Conservation (phyloP, 1,140 invertebrate genomes). For the Lepidotrigona ventralis region DNA sequence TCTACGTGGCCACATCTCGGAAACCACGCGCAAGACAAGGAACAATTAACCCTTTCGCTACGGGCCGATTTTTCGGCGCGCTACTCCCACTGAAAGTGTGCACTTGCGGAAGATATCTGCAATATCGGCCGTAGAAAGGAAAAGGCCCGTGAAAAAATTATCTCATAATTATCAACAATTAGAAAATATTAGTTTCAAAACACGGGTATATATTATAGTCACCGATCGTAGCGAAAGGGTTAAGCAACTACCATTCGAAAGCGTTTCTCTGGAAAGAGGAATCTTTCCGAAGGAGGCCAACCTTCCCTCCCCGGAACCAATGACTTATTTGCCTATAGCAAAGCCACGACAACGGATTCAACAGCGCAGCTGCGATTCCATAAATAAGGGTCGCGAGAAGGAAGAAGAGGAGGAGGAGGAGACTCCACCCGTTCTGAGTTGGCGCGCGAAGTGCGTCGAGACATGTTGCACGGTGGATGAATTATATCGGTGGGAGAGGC, state of each 20-base stretch:
- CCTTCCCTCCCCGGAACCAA: too few species aligned
- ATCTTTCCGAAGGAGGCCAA: not conserved
- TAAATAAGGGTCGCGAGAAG: constrained; percentile 72
- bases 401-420: not conserved
- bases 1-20: too few species aligned
- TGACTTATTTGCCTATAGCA: not conserved
- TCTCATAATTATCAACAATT: too few species aligned
- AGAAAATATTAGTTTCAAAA: too few species aligned
- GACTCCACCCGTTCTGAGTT: constrained; percentile 50
- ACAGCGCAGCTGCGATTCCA: constrained; percentile 71
- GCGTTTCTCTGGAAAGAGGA: not conserved
- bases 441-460: constrained; percentile 43
- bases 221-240: too few species aligned
- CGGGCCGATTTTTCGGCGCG: too few species aligned
- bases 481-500: constrained; percentile 73
- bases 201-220: too few species aligned
- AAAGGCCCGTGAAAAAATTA: too few species aligned
- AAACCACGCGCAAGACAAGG: not conserved
- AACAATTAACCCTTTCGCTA: too few species aligned
- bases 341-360: constrained; percentile 55
- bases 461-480: constrained; percentile 61
- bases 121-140: too few species aligned
- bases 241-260: not conserved
- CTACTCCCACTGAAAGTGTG: too few species aligned
- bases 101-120: too few species aligned